Evolutionary conservation across 2,113 vertebrate genomes (phyloP).

Genomic region (Plotosus lineatus): DNA sequence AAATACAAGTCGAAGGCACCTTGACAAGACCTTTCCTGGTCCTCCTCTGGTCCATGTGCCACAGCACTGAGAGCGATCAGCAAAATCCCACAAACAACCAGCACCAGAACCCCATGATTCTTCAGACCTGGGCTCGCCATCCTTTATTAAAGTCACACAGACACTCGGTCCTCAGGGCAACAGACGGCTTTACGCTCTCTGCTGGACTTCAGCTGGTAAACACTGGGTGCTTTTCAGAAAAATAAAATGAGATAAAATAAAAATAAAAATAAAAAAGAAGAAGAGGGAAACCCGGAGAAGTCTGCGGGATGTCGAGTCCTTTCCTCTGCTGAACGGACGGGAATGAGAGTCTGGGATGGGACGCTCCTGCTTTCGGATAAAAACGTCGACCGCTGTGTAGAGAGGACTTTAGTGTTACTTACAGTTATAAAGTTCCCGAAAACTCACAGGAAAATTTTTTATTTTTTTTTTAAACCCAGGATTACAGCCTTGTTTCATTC

Average conservation of each 20-base stretch:
- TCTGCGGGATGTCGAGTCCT: constrained; percentile 29
- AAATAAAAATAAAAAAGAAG: not conserved
- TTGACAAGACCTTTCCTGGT: constrained; percentile 80
- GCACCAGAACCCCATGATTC: constrained; percentile 53
- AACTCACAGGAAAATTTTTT: too few relatives aligned
- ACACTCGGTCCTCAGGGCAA: constrained; percentile 49
- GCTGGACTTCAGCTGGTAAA: too few relatives aligned
- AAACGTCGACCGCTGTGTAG: not conserved
- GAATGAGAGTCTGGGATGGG: not conserved
- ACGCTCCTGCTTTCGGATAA: constrained; percentile 16
- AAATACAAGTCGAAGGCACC: constrained; percentile 92
- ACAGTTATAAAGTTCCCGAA: too few relatives aligned
- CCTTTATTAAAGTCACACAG: constrained; percentile 46
- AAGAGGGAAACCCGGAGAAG: constrained; percentile 41
- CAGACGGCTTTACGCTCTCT: constrained; percentile 57
- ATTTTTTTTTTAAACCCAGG: too few relatives aligned
- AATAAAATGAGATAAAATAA: not conserved
- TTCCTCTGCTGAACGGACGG: not conserved
- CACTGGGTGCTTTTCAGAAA: not conserved
- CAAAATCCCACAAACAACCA: constrained; percentile 69
- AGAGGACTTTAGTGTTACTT: not conserved
- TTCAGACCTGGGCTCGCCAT: constrained; percentile 69
- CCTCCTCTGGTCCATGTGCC: constrained; percentile 60
- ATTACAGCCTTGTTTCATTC: too few relatives aligned
- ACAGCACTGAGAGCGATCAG: constrained; percentile 59